These are phyloP conservation scores for Neodon shergylaensis DNA, from an alignment of 2,113 vertebrate species.

Conservation along the genomic window DNA sequence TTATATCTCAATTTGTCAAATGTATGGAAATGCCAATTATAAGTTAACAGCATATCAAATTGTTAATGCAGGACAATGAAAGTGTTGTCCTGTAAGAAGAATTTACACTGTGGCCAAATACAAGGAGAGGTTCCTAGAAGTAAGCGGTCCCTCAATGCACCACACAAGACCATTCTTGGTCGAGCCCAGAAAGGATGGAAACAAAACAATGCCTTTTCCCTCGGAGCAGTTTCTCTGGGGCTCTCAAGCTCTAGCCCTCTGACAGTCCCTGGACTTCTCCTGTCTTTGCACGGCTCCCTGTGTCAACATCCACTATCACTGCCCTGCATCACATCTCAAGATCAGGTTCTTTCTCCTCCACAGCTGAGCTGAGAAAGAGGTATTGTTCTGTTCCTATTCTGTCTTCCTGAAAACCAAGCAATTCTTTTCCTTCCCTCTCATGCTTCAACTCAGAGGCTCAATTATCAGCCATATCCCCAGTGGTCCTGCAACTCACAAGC, in stretches of 20 bases:
- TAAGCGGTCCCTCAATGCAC: background rate
- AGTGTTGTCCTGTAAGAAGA: background rate
- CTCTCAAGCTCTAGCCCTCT: background rate
- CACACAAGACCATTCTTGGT: background rate
- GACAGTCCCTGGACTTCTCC: background rate
- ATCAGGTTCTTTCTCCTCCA: background rate
- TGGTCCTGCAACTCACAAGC: background rate
- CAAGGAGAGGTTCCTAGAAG: background rate
- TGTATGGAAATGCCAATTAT: background rate
- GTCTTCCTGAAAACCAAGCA: background rate
- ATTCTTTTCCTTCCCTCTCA: background rate
- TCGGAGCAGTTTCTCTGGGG: background rate
- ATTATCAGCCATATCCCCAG: background rate
- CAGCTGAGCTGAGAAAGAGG: background rate
- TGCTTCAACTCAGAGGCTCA: background rate
- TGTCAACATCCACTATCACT: background rate
- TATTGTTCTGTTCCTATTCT: background rate
- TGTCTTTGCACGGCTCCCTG: background rate
- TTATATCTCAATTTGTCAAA: conserved; percentile 27
- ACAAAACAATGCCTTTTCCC: background rate
- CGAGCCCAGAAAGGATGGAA: background rate
- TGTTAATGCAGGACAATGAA: conserved; percentile 27
- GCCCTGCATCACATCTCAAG: background rate
- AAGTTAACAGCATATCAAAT: conserved; percentile 27
- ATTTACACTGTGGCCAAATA: background rate